Evolutionary conservation across 2,113 vertebrate species (phyloP).

Genomic region (Gymnorhina tibicen): DNA sequence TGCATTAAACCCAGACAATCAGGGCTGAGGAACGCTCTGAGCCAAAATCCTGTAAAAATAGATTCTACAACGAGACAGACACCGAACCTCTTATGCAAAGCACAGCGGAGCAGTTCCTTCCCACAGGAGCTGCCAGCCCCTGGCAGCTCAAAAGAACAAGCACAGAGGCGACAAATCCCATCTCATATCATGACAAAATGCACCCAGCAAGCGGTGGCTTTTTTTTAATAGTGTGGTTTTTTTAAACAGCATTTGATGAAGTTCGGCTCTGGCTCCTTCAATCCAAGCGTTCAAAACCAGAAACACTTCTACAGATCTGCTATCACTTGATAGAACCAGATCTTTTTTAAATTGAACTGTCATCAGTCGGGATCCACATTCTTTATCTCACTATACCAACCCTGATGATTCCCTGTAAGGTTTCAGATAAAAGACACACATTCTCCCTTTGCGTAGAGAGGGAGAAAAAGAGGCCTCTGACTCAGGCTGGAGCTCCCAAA

Average conservation of each 20-base stretch:
- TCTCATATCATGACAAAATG: not conserved
- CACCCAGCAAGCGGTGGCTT: not conserved
- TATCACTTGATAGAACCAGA: constrained; percentile 7
- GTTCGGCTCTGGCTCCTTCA: not conserved
- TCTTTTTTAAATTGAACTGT: constrained; percentile 30
- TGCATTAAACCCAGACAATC: constrained; percentile 2
- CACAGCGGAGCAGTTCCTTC: not conserved
- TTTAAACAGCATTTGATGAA: not conserved
- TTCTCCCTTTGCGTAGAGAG: not conserved
- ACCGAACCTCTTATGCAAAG: not conserved
- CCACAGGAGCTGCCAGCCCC: constrained; percentile 27
- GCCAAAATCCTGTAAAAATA: constrained; percentile 26
- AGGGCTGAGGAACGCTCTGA: not conserved
- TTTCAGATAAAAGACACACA: not conserved
- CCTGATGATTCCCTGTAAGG: not conserved
- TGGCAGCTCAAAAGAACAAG: constrained; percentile 29
- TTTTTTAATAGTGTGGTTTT: not conserved
- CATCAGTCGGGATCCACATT: not conserved
- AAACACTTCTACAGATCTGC: not conserved
- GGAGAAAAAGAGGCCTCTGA: not conserved
- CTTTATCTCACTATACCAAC: constrained; percentile 1
- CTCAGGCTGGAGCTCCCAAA: not conserved
- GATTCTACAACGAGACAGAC: constrained; percentile 3
- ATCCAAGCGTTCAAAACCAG: not conserved
- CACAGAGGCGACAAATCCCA: not conserved